Conservation (phyloP, 2,113 vertebrate species). For the Alligator mississippiensis region DNA sequence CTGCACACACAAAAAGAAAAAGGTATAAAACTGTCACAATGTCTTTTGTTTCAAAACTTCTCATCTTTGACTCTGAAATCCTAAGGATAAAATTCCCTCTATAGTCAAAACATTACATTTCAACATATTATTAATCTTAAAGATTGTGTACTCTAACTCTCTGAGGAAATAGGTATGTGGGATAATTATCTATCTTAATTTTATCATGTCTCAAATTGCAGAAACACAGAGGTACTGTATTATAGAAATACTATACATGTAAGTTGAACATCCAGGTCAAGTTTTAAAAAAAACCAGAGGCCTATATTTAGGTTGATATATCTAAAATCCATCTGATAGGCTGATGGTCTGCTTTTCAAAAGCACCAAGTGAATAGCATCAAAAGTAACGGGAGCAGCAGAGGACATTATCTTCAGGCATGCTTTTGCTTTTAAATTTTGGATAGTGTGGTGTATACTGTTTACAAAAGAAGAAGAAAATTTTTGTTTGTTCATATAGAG, state of each 20-base stretch:
- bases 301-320: background rate
- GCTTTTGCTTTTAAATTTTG: background rate
- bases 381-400: background rate
- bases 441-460: conserved; percentile 16
- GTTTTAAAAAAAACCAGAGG: background rate
- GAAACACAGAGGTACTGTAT: background rate
- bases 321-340: accelerated
- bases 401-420: background rate
- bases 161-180: background rate
- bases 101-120: background rate
- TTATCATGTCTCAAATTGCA: background rate
- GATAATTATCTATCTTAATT: background rate
- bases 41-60: background rate
- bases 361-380: background rate
- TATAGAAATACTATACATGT: conserved; percentile 29
- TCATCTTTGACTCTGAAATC: background rate
- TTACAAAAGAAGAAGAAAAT: background rate
- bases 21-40: background rate
- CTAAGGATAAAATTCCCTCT: background rate
- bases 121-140: background rate
- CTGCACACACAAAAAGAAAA: conserved; percentile 27
- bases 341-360: background rate
- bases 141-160: background rate
- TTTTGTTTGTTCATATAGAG: conserved; percentile 4
- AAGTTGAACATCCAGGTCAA: conserved; percentile 30